A percentile compares a stretch with the other conserved stretches of the same genome.
Evolutionary conservation across 2,888 invertebrate genomes (phyloP).

Genomic region (Archips xylosteana): DNA sequence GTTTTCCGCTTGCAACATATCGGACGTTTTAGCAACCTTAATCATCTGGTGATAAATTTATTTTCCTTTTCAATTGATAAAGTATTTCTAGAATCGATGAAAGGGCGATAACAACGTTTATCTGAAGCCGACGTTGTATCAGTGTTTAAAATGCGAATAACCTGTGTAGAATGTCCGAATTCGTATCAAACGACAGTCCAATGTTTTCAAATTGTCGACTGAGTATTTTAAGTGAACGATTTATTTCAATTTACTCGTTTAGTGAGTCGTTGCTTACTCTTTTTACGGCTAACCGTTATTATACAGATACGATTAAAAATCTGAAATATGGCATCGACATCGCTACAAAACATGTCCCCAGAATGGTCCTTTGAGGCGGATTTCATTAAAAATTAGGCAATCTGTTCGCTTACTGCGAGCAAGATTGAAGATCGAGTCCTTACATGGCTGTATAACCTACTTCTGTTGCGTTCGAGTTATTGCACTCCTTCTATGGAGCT

Average conservation of each 20-base stretch:
- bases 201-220: neutral
- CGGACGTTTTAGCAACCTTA: constrained; percentile 21
- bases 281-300: neutral
- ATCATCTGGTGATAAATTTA: constrained; percentile 6
- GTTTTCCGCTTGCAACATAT: constrained; percentile 11
- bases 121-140: constrained; percentile 5
- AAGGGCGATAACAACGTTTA: constrained; percentile 26
- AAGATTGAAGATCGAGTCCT: constrained; percentile 35
- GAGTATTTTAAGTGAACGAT: neutral
- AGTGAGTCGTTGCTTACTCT: neutral
- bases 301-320: neutral
- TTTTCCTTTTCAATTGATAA: constrained; percentile 31
- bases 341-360: neutral
- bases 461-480: constrained; percentile 28
- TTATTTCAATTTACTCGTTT: neutral
- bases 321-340: neutral
- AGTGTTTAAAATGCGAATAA: constrained; percentile 15
- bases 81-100: constrained; percentile 34
- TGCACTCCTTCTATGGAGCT: constrained; percentile 40
- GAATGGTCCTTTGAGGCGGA: constrained; percentile 22
- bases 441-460: constrained; percentile 39
- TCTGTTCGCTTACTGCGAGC: constrained; percentile 8
- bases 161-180: constrained; percentile 15
- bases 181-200: neutral
- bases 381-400: constrained; percentile 39